Evolutionary conservation across 1,140 invertebrate genomes (phyloP), one percentile per base, ranked within the genome.

Genomic region (Drosophila arawakana): DNA sequence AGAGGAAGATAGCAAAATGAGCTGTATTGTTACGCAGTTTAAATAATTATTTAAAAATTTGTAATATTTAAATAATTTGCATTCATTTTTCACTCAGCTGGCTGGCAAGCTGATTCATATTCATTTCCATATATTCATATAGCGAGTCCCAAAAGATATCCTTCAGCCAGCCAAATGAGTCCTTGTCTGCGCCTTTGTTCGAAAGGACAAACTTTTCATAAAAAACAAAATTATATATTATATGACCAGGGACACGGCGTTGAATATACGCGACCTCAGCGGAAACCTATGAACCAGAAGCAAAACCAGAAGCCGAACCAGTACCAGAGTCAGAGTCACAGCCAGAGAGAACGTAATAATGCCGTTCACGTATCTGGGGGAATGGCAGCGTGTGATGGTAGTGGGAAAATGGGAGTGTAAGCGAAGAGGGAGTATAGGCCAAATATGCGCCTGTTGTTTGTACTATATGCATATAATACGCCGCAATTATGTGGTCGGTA

Each of bases 401-500:
- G 1, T 7, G 34, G 69, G 10, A 39, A 37, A 41, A 46, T 21
- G 25, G 49, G 43, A 34, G 46, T 11, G 25, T 30, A 30, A 30
- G 25, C 25, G 5, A 30, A 5, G 25, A 2, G 25, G 21, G 35
- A 59, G 3, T n/a, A n/a, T 44, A 37, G 9, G 15, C 21, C 54
- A 57, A 46, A 30, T 63, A 67, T 76, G 62, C 57, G 43, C 44
- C 41, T 44, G 46, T 59, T 57, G n/a, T 65, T 15, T 68, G 39
- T 55, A 37, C 46, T 46, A 76, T 79, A 68, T 77, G 80, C 80
- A 89, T 89, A 89, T 84, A 84, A 89, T 89, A 89, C 80, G 71
- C 84, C 85, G 75, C 84, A 89, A 89, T 89, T 89, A 89, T 89
- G 84, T 89, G 84, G 84, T 89, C 62, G 65, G 84, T 84, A 89